Conservation (phyloP, 2,797 vertebrate species). For the Thamnophis elegans region DNA sequence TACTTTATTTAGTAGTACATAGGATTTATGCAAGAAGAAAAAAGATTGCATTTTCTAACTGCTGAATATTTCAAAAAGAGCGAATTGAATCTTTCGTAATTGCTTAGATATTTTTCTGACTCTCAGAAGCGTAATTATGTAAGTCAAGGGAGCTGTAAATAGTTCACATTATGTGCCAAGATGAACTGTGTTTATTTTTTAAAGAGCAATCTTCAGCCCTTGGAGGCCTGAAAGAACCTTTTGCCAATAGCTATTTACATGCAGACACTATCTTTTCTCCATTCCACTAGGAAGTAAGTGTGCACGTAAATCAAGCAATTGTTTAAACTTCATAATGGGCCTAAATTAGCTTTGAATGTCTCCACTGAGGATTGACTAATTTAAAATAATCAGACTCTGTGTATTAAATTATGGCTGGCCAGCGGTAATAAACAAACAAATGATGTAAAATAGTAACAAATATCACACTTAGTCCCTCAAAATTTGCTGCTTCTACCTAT, state of each 20-base stretch:
- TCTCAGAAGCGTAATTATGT: conserved; percentile 8
- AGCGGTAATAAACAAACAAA: not conserved
- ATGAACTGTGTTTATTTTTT: not conserved
- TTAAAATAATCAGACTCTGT: not conserved
- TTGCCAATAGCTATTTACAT: not conserved
- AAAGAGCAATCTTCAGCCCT: not conserved
- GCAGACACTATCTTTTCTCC: not conserved
- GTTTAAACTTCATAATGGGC: not conserved
- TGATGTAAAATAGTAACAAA: not conserved
- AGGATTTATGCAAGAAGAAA: conserved; percentile 33
- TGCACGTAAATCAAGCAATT: not conserved
- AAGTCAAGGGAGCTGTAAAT: not conserved
- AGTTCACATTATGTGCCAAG: not conserved
- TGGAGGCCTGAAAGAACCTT: not conserved
- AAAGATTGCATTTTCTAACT: conserved; percentile 40
- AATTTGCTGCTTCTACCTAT: not conserved
- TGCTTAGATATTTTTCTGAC: conserved; percentile 18
- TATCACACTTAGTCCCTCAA: not conserved
- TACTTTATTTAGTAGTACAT: not conserved
- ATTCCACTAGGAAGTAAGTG: not conserved
- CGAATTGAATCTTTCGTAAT: not conserved
- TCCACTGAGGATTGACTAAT: not conserved
- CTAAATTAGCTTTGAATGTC: not conserved
- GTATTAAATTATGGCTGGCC: not conserved
- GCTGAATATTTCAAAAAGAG: not conserved